Evolutionary conservation across 2,113 vertebrate species (phyloP).

Genomic region (Rallus limicola): DNA sequence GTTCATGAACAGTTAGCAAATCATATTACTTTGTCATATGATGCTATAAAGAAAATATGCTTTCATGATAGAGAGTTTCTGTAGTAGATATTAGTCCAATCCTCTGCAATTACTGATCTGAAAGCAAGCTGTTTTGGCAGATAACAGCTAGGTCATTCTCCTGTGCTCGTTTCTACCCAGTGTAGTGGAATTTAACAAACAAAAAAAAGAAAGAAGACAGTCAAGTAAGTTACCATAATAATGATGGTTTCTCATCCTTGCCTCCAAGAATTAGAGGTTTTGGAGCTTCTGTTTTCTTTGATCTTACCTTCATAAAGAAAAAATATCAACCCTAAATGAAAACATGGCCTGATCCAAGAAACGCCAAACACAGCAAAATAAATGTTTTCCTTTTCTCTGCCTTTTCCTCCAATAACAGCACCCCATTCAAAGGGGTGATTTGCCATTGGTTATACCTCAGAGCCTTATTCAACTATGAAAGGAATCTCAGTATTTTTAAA

Average conservation of each 20-base stretch:
- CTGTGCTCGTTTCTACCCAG: not conserved
- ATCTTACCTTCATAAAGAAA: not conserved
- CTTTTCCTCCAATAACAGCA: constrained; percentile 17
- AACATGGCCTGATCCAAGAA: not conserved
- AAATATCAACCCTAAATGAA: not conserved
- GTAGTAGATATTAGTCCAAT: not conserved
- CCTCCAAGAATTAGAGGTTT: not conserved
- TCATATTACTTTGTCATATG: not conserved
- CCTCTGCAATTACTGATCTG: not conserved
- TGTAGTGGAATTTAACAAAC: not conserved
- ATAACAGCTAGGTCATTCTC: not conserved
- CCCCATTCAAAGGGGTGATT: not conserved
- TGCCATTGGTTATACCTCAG: not conserved
- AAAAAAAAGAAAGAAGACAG: not conserved
- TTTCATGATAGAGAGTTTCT: not conserved
- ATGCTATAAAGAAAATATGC: not conserved
- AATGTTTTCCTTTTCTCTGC: constrained; percentile 22
- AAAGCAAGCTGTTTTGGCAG: not conserved
- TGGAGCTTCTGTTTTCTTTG: not conserved
- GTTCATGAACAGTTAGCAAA: not conserved
- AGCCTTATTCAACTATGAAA: not conserved
- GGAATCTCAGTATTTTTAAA: not conserved
- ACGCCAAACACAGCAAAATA: constrained; percentile 21
- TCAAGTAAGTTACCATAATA: not conserved
- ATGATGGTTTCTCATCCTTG: not conserved